These are phyloP conservation scores for Octonoba sinensis DNA, from an alignment of 2,888 invertebrate genomes.

Conservation along the genomic window DNA sequence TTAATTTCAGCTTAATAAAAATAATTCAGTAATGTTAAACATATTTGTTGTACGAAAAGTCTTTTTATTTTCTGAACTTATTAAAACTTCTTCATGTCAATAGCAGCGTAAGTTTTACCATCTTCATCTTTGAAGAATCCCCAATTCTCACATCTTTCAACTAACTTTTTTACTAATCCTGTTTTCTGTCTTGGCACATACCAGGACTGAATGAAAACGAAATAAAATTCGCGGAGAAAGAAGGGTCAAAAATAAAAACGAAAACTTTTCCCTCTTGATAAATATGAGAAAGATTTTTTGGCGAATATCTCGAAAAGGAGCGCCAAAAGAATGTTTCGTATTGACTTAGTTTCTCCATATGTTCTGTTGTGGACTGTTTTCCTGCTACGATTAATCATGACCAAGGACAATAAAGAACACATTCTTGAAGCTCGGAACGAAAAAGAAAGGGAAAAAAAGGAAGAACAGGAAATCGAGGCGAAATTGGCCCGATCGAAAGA, in stretches of 20 bases:
- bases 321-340: slow-evolving; percentile 55
- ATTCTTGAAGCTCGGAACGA: slow-evolving; percentile 49
- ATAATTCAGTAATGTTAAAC: background rate
- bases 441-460: slow-evolving; percentile 29
- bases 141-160: no score
- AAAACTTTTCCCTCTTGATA: slow-evolving; percentile 35
- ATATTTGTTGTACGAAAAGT: background rate
- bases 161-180: background rate
- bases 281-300: slow-evolving; percentile 62
- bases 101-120: no score
- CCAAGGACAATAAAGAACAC: slow-evolving; percentile 63
- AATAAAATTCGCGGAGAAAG: slow-evolving; percentile 41
- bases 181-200: slow-evolving; percentile 30
- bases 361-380: slow-evolving; percentile 58
- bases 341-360: slow-evolving; percentile 63
- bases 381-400: slow-evolving; percentile 53
- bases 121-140: no score
- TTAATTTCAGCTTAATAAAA: no score
- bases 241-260: slow-evolving; percentile 18
- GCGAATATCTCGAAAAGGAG: slow-evolving; percentile 52
- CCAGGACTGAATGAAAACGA: slow-evolving; percentile 55
- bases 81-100: no score
- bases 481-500: slow-evolving; percentile 61
- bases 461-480: slow-evolving; percentile 45
- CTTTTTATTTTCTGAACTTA: no score